A percentile compares a stretch with the other conserved stretches of the same genome.
These are phyloP conservation scores for Muscicapa striata DNA, from an alignment of 2,797 vertebrate genomes.

Conservation along the genomic window DNA sequence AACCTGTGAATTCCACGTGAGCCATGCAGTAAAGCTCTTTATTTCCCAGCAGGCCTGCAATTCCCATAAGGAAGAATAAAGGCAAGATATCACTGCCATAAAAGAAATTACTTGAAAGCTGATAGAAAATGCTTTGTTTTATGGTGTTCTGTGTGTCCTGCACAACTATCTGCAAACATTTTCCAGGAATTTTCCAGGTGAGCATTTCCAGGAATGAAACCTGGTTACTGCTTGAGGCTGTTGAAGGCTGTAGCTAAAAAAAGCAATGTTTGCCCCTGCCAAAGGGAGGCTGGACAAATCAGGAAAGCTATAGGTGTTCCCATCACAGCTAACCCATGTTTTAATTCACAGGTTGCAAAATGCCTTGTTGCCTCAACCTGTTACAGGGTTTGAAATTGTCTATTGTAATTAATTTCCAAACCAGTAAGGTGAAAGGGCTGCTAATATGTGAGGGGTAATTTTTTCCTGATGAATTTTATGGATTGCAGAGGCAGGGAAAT, in stretches of 20 bases:
- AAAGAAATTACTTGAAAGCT: background rate
- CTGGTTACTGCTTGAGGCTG: background rate
- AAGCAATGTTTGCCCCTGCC: background rate
- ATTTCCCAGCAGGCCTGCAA: background rate
- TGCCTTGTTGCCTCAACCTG: background rate
- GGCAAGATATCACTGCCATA: background rate
- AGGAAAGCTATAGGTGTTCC: background rate
- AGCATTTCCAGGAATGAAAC: background rate
- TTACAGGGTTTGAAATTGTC: constrained; percentile 26
- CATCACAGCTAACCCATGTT: background rate
- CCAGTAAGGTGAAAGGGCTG: background rate
- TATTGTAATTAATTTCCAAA: constrained; percentile 50
- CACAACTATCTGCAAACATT: background rate
- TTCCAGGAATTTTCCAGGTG: background rate
- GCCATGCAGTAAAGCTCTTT: background rate
- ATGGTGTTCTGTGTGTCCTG: background rate
- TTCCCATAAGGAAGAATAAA: background rate
- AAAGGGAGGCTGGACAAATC: background rate
- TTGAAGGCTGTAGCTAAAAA: background rate
- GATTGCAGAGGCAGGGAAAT: constrained; percentile 45
- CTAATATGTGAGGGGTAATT: constrained; percentile 36
- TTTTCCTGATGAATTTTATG: constrained; percentile 63
- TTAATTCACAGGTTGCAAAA: constrained; percentile 25
- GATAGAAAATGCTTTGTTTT: background rate
- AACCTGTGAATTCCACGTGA: background rate